Percentiles rank a stretch among this genome's conserved stretches.
These are phyloP conservation scores for Panthera tigris DNA, from an alignment of 2,113 vertebrate genomes.

Conservation along the genomic window DNA sequence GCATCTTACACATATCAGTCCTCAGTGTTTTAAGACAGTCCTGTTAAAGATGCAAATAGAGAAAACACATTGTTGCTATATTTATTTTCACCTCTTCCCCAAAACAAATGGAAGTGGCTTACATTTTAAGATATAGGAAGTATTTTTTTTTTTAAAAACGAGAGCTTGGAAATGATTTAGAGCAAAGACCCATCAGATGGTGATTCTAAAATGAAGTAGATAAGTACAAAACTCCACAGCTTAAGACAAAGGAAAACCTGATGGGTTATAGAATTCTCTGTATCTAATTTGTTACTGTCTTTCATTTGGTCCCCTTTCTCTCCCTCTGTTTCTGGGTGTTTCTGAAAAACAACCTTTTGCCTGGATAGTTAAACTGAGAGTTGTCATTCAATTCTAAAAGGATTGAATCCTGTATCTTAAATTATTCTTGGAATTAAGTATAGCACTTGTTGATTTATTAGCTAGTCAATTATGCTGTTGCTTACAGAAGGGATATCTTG, in stretches of 20 bases:
- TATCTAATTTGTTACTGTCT: neutral
- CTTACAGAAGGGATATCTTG: neutral
- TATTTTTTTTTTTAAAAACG: neutral
- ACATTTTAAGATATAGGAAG: neutral
- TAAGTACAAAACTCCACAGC: neutral
- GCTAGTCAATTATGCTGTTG: neutral
- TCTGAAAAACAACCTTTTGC: neutral
- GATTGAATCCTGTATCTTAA: neutral
- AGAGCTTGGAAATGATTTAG: neutral
- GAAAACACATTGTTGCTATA: neutral
- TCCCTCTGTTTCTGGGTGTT: neutral
- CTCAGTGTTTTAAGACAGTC: neutral
- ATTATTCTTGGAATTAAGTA: neutral
- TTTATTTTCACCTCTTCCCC: constrained; percentile 11
- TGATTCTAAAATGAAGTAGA: neutral
- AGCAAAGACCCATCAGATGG: neutral
- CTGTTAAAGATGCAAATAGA: neutral
- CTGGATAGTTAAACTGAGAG: constrained; percentile 20
- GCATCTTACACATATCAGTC: neutral
- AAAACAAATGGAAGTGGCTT: neutral
- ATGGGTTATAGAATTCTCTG: neutral
- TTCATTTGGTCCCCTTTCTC: neutral
- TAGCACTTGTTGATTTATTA: neutral
- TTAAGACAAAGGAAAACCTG: neutral
- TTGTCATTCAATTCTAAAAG: constrained; percentile 22